Evolutionary conservation across 2,113 vertebrate species (phyloP).

Genomic region (Tachycineta bicolor): DNA sequence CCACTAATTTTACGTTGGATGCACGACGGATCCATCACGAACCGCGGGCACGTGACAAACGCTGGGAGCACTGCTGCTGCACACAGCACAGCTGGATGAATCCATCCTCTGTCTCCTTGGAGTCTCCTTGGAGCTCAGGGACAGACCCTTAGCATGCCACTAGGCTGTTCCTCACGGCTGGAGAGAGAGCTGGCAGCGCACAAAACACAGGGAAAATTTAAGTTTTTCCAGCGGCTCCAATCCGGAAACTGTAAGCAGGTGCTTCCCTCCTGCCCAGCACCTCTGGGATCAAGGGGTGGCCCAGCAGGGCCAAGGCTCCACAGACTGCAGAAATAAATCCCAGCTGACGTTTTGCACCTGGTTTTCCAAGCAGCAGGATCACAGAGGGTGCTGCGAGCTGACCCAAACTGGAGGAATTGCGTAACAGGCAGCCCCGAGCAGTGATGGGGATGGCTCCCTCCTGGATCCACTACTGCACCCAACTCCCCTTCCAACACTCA

Average conservation of each 20-base stretch:
- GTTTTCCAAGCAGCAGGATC: background rate
- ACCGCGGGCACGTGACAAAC: background rate
- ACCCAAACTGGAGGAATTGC: background rate
- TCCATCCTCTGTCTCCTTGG: background rate
- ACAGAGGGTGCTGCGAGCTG: background rate
- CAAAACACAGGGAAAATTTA: fast-evolving
- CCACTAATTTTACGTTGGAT: conserved; percentile 4
- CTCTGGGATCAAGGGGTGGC: background rate
- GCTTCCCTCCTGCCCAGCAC: background rate
- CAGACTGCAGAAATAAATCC: background rate
- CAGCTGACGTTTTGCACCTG: background rate
- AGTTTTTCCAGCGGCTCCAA: background rate
- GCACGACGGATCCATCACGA: background rate
- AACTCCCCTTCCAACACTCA: background rate
- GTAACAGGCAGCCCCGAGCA: fast-evolving
- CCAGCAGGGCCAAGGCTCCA: background rate
- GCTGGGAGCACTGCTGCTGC: background rate
- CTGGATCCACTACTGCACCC: background rate
- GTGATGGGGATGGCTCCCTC: background rate
- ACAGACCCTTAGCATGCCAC: background rate
- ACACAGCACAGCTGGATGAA: background rate
- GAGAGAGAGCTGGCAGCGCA: background rate
- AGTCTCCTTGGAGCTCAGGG: background rate
- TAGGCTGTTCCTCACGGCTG: background rate
- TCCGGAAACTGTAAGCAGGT: background rate